A percentile compares a stretch with the other conserved stretches of the same genome.
Conservation (phyloP, 2,113 vertebrate genomes). For the Pelvicachromis taeniatus region DNA sequence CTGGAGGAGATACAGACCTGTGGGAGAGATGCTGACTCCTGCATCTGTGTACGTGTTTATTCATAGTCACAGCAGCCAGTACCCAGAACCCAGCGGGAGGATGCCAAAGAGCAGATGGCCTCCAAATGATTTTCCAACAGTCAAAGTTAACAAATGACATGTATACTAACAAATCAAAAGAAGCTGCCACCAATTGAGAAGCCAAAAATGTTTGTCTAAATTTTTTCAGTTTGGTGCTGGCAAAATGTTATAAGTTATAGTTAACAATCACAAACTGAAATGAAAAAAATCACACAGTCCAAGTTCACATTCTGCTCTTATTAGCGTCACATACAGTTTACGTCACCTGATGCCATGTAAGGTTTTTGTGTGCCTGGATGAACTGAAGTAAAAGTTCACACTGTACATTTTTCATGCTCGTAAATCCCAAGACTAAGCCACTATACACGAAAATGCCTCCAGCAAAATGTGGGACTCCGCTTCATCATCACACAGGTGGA, state of each 20-base stretch:
- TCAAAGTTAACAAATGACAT: slow-evolving; percentile 28
- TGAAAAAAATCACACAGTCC: neutral
- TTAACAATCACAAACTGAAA: neutral
- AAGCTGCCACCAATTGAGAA: neutral
- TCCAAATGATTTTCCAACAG: slow-evolving; percentile 32
- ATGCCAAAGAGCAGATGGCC: slow-evolving; percentile 56
- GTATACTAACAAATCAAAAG: neutral
- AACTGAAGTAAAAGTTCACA: neutral
- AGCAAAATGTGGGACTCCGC: neutral
- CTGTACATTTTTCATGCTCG: neutral
- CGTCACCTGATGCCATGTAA: neutral
- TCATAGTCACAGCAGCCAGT: slow-evolving; percentile 36
- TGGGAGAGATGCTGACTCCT: slow-evolving; percentile 16
- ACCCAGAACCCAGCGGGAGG: slow-evolving; percentile 21
- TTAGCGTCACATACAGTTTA: neutral
- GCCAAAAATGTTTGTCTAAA: neutral
- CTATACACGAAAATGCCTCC: neutral
- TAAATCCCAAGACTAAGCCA: neutral
- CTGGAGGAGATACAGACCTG: slow-evolving; percentile 16
- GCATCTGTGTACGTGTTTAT: slow-evolving; percentile 34
- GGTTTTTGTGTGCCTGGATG: neutral
- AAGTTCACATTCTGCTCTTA: neutral
- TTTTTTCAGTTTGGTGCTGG: neutral
- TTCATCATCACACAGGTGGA: neutral
- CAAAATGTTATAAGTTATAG: too few species aligned